Percentiles rank a stretch among this genome's conserved stretches.
Conservation (phyloP, 1,140 invertebrate species). For the Eriocheir sinensis region DNA sequence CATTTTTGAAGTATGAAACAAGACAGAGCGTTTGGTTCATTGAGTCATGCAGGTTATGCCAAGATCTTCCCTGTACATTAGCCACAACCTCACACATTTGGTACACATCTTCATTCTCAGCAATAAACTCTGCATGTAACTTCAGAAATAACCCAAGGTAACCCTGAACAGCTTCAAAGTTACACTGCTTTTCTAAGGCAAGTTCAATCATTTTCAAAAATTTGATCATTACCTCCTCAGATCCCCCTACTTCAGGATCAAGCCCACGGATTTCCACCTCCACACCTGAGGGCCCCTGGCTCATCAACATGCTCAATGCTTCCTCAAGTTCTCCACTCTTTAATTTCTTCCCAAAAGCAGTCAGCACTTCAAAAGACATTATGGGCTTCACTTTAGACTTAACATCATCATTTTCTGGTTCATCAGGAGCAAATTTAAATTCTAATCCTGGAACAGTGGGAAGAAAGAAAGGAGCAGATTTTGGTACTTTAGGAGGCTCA, state of each 20-base stretch:
- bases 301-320: constrained; percentile 90
- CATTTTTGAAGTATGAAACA: constrained; percentile 79
- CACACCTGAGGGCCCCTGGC: constrained; percentile 91
- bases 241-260: constrained; percentile 87
- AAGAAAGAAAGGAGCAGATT: constrained; percentile 96
- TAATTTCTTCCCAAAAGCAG: constrained; percentile 77
- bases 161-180: constrained; percentile 96
- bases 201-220: constrained; percentile 90
- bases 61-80: constrained; percentile 57
- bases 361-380: constrained; percentile 73
- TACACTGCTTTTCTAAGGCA: constrained; percentile 88
- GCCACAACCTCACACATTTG: constrained; percentile 70
- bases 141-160: constrained; percentile 96
- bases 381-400: constrained; percentile 73
- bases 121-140: constrained; percentile 88
- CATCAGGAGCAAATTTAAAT: constrained; percentile 89
- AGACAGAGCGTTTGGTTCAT: constrained; percentile 76
- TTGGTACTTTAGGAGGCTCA: constrained; percentile 89
- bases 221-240: constrained; percentile 87
- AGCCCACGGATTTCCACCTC: constrained; percentile 95
- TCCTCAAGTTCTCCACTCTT: constrained; percentile 77
- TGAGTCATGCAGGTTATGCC: constrained; percentile 72
- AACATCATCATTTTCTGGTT: constrained; percentile 79
- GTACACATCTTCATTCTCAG: constrained; percentile 82
- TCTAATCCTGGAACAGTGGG: constrained; percentile 93